A percentile compares a stretch with the other conserved stretches of the same genome.
These are phyloP conservation scores for Caenorhabditis imperialis DNA, from an alignment of 2,888 invertebrate genomes.

Conservation along the genomic window DNA sequence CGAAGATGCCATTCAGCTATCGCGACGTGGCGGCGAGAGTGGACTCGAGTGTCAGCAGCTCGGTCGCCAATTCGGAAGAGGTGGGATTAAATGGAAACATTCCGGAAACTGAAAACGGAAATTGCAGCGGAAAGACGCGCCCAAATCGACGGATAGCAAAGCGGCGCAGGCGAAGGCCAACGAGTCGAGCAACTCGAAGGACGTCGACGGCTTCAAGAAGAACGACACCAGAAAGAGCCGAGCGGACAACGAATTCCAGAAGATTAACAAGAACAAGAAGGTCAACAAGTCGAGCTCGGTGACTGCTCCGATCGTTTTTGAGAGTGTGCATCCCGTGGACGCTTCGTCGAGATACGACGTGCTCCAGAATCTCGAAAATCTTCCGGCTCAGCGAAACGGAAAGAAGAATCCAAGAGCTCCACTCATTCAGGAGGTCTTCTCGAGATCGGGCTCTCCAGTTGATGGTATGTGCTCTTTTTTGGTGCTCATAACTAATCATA, in stretches of 20 bases:
- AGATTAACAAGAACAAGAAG: constrained; percentile 44
- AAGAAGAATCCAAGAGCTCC: constrained; percentile 47
- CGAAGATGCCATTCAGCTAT: constrained; percentile 62
- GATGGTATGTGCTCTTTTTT: constrained; percentile 4
- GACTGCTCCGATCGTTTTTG: constrained; percentile 20
- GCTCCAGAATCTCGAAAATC: constrained; percentile 47
- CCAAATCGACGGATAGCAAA: too few relatives aligned
- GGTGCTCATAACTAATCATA: neutral
- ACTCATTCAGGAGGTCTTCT: constrained; percentile 42
- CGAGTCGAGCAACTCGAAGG: constrained; percentile 4
- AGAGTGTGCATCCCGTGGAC: constrained; percentile 44
- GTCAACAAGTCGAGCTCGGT: constrained; percentile 13
- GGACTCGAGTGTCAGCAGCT: too few relatives aligned
- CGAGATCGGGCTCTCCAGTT: constrained; percentile 42
- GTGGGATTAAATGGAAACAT: too few relatives aligned
- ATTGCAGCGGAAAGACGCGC: too few relatives aligned
- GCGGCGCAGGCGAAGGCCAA: constrained; percentile 4
- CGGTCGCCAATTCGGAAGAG: too few relatives aligned
- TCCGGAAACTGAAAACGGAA: too few relatives aligned
- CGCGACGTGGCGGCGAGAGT: constrained; percentile 51
- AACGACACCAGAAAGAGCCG: constrained; percentile 30
- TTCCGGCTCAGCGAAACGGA: constrained; percentile 10
- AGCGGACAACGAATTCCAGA: constrained; percentile 47
- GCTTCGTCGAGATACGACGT: constrained; percentile 58
- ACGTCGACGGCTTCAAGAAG: constrained; percentile 45